These are phyloP conservation scores for Drosophila azteca DNA, from an alignment of 1,140 invertebrate species.

Conservation along the genomic window DNA sequence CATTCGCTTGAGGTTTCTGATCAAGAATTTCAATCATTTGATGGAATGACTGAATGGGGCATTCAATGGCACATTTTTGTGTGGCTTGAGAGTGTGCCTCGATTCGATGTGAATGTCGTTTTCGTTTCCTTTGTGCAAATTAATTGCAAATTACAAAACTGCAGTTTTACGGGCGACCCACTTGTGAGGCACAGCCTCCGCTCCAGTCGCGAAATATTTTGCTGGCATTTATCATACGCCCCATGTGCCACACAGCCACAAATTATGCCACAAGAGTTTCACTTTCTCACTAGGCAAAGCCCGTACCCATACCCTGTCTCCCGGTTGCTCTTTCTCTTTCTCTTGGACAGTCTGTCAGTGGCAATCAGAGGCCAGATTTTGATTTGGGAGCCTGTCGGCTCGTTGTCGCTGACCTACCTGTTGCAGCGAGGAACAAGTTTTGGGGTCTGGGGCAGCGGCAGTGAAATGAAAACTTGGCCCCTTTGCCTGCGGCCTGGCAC, in stretches of 20 bases:
- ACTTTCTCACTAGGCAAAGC: slow-evolving; percentile 68
- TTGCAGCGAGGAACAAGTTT: slow-evolving; percentile 41
- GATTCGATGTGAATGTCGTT: slow-evolving; percentile 22
- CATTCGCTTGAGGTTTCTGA: no score
- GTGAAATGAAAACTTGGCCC: slow-evolving; percentile 48
- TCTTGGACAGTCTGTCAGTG: slow-evolving; percentile 30
- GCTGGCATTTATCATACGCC: slow-evolving; percentile 75
- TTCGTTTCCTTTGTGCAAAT: slow-evolving; percentile 37
- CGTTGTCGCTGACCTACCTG: slow-evolving; percentile 52
- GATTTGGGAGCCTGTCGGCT: slow-evolving; percentile 48
- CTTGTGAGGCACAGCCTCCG: slow-evolving; percentile 34
- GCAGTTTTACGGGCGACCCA: slow-evolving; percentile 60
- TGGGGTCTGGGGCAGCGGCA: slow-evolving; percentile 16
- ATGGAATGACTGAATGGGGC: slow-evolving; percentile 9
- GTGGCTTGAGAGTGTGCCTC: no score
- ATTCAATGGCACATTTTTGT: slow-evolving; percentile 14
- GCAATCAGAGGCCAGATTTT: slow-evolving; percentile 40
- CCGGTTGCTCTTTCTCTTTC: slow-evolving; percentile 6
- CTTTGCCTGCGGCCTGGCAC: slow-evolving; percentile 1
- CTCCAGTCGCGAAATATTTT: slow-evolving; percentile 49
- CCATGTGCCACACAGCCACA: slow-evolving; percentile 41
- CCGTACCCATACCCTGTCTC: neutral
- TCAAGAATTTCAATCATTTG: slow-evolving; percentile 1
- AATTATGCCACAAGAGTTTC: slow-evolving; percentile 72
- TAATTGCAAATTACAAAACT: slow-evolving; percentile 75